A percentile compares a stretch with the other conserved stretches of the same genome.
These are phyloP conservation scores for Cairina moschata DNA, from an alignment of 2,113 vertebrate genomes.

Conservation along the genomic window DNA sequence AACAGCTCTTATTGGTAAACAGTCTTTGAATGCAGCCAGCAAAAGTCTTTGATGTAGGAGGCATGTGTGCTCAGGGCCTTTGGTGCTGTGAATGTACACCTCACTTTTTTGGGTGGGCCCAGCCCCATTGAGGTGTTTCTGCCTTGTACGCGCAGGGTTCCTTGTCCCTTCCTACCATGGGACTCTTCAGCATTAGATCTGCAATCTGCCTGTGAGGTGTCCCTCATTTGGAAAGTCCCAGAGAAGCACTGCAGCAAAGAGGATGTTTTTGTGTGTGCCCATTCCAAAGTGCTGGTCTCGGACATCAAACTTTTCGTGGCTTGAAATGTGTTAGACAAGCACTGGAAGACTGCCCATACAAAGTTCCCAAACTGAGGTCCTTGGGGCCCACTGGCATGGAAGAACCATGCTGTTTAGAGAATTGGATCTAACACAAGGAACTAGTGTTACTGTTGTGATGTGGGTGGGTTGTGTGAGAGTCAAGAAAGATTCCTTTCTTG, in stretches of 20 bases:
- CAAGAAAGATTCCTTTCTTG: neutral
- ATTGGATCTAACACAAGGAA: neutral
- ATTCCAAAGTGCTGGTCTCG: neutral
- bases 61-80: neutral
- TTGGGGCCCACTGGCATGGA: neutral
- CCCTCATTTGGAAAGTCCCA: neutral
- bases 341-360: neutral
- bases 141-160: accelerated
- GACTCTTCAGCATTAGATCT: neutral
- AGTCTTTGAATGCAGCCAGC: neutral
- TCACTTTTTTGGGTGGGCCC: neutral
- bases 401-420: neutral
- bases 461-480: neutral
- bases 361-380: neutral
- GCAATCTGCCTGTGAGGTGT: neutral
- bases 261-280: neutral
- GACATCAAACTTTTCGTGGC: neutral
- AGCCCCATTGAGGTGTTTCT: neutral
- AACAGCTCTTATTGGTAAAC: neutral
- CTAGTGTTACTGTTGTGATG: neutral
- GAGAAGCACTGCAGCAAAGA: neutral
- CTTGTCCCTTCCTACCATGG: neutral
- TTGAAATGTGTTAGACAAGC: neutral
- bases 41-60: neutral
- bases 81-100: neutral